Conservation (phyloP, 2,113 vertebrate genomes). For the Ptychochromis oligacanthus region DNA sequence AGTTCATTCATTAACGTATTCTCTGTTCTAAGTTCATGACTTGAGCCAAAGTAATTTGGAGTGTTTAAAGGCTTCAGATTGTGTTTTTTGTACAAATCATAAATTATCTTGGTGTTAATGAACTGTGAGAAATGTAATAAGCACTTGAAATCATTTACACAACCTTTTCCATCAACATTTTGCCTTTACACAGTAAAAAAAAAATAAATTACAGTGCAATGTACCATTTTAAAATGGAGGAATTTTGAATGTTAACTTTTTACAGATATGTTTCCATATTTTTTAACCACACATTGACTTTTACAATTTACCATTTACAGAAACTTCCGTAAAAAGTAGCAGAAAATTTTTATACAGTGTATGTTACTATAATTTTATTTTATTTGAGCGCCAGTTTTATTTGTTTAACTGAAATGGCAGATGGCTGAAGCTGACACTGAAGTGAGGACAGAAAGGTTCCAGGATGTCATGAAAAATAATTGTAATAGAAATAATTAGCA, state of each 20-base stretch:
- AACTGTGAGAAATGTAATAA: not conserved
- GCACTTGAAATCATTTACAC: not conserved
- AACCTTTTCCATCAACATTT: too few species aligned
- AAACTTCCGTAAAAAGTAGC: too few species aligned
- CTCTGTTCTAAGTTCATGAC: not conserved
- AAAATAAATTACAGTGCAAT: too few species aligned
- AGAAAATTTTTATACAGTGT: too few species aligned
- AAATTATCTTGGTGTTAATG: not conserved
- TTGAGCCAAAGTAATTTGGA: not conserved
- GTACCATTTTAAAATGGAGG: too few species aligned
- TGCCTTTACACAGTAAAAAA: too few species aligned
- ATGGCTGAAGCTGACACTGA: not conserved
- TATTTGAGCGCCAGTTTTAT: not conserved
- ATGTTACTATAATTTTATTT: not conserved
- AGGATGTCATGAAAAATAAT: constrained; percentile 7
- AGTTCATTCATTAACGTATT: too few species aligned
- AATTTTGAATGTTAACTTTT: too few species aligned
- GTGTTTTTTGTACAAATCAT: not conserved
- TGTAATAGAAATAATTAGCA: not conserved
- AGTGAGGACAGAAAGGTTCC: not conserved
- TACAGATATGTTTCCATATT: too few species aligned
- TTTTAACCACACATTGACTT: too few species aligned
- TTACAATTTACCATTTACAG: too few species aligned
- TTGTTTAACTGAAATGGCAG: not conserved
- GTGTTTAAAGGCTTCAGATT: not conserved